Conservation (phyloP, 2,888 invertebrate species). For the Bruchidius siliquastri region DNA sequence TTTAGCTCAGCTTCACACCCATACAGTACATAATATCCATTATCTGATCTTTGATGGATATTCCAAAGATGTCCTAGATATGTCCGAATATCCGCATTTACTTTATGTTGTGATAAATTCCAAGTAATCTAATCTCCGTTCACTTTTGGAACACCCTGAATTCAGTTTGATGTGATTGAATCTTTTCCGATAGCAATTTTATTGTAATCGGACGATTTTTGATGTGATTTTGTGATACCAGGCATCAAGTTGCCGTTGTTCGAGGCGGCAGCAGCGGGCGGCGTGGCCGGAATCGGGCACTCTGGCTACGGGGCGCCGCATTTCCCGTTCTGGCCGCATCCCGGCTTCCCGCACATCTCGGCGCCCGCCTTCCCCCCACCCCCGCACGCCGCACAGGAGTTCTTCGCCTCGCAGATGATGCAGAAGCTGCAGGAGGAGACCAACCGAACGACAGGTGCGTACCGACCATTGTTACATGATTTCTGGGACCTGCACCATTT, state of each 20-base stretch:
- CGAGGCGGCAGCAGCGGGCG: slow-evolving; percentile 44
- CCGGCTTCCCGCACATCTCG: slow-evolving; percentile 54
- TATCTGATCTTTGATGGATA: too few relatives aligned
- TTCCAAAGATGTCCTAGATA: too few relatives aligned
- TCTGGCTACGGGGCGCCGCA: slow-evolving; percentile 61
- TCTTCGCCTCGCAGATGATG: slow-evolving; percentile 76
- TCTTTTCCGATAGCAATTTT: too few relatives aligned
- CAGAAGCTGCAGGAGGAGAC: slow-evolving; percentile 72
- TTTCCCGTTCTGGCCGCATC: slow-evolving; percentile 75
- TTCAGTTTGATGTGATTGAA: too few relatives aligned
- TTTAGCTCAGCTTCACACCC: too few relatives aligned
- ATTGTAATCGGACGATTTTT: too few relatives aligned
- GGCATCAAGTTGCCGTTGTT: slow-evolving; percentile 64
- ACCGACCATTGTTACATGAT: not conserved
- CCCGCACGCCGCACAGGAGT: slow-evolving; percentile 56
- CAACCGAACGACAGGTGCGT: slow-evolving; percentile 43
- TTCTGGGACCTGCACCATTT: too few relatives aligned
- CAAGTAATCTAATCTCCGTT: too few relatives aligned
- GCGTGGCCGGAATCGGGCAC: slow-evolving; percentile 45
- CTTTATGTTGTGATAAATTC: too few relatives aligned
- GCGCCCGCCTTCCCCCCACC: slow-evolving; percentile 48
- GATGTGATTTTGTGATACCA: not conserved
- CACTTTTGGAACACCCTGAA: too few relatives aligned
- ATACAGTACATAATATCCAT: too few relatives aligned
- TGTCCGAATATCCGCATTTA: too few relatives aligned